Evolutionary conservation across 53 echinoderm and acorn worm species (phyloP).

Genomic region (Antedon mediterranea): DNA sequence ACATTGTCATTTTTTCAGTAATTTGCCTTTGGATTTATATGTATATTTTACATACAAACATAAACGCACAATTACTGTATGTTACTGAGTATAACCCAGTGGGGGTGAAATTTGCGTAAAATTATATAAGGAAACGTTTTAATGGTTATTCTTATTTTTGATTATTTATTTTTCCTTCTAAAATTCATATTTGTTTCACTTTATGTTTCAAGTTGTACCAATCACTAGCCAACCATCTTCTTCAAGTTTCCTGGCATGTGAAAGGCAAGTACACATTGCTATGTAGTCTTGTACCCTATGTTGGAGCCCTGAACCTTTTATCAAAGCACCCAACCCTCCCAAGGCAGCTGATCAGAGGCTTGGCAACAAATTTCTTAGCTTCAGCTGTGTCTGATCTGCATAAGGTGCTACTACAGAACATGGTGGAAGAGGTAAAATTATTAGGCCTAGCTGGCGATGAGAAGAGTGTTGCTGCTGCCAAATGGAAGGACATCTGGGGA

Average conservation of each 20-base stretch:
- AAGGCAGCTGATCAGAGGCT: constrained; percentile 35
- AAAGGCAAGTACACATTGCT: constrained; percentile 71
- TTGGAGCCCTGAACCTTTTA: constrained; percentile 25
- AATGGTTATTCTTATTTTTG: no score
- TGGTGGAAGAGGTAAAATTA: background rate
- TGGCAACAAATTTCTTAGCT: constrained; percentile 60
- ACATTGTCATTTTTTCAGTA: no score
- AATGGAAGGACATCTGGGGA: background rate
- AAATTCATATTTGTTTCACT: background rate
- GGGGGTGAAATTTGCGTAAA: no score
- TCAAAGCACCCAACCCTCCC: constrained; percentile 35
- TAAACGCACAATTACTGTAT: no score
- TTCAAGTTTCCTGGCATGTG: constrained; percentile 55
- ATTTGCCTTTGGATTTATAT: no score
- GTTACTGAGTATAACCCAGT: no score
- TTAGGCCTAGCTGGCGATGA: background rate
- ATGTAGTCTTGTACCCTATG: constrained; percentile 41
- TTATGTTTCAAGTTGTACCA: constrained; percentile 29
- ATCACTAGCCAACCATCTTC: constrained; percentile 26
- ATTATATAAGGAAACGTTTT: no score
- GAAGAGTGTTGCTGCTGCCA: background rate
- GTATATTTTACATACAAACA: no score
- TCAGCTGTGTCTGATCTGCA: constrained; percentile 38
- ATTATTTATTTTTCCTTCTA: no score
- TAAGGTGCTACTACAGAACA: constrained; percentile 11